A percentile compares a stretch with the other conserved stretches of the same genome.
Conservation (phyloP, 2,888 invertebrate species). For the Apotomis turbidana region DNA sequence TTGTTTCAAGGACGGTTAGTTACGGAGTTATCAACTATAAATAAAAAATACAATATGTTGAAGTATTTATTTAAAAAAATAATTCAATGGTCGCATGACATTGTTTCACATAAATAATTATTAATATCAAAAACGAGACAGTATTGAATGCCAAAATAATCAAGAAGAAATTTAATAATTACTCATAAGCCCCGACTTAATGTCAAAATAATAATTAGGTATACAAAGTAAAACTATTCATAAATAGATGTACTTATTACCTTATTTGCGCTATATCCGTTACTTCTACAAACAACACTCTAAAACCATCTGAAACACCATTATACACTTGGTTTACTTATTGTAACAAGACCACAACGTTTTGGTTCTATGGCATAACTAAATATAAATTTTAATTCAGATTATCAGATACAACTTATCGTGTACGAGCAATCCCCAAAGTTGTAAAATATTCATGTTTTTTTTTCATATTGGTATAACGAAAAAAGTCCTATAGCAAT, state of each 20-base stretch:
- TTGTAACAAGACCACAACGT: slow-evolving; percentile 10
- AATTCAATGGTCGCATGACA: slow-evolving; percentile 6
- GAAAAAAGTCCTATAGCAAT: background rate
- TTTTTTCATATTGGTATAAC: background rate
- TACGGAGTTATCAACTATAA: slow-evolving; percentile 10
- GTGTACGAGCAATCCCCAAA: background rate
- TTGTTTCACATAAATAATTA: slow-evolving; percentile 19
- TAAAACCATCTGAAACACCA: slow-evolving; percentile 15
- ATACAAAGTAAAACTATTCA: background rate
- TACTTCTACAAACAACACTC: slow-evolving; percentile 10
- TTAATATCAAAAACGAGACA: slow-evolving; percentile 27
- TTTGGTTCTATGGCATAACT: slow-evolving; percentile 10
- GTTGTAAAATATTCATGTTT: background rate
- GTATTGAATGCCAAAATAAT: slow-evolving; percentile 24
- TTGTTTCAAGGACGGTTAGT: too few relatives aligned
- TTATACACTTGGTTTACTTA: slow-evolving; percentile 1
- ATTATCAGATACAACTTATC: background rate
- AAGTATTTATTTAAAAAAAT: slow-evolving; percentile 28
- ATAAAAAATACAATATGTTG: background rate
- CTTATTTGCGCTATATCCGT: slow-evolving; percentile 21
- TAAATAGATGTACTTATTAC: slow-evolving; percentile 6
- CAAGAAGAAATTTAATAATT: background rate
- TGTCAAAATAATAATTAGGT: background rate
- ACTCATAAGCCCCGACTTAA: slow-evolving; percentile 14
- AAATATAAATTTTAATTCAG: background rate